Conservation (phyloP, 2,888 invertebrate genomes). For the Diploptera punctata region DNA sequence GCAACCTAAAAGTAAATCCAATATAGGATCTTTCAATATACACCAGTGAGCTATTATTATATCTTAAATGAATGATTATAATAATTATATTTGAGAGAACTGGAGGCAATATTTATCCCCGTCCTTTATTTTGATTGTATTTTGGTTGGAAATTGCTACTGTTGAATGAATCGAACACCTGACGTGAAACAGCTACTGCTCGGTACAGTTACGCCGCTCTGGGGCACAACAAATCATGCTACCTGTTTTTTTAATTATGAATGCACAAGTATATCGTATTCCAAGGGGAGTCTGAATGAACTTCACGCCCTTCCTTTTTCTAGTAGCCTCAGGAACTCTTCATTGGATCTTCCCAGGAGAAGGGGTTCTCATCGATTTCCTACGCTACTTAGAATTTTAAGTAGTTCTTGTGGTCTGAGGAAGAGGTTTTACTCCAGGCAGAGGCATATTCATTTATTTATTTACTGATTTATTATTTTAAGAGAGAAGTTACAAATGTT, state of each 20-base stretch:
- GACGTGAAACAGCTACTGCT: not conserved
- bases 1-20: too few relatives aligned
- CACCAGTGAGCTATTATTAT: too few relatives aligned
- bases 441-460: too few relatives aligned
- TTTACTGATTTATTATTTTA: too few relatives aligned
- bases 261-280: conserved; percentile 4
- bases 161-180: not conserved
- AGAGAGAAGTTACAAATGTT: too few relatives aligned
- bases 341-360: not conserved
- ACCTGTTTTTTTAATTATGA: conserved; percentile 16
- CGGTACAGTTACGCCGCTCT: not conserved
- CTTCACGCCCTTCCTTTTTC: not conserved
- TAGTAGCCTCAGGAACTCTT: conserved; percentile 3
- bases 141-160: not conserved
- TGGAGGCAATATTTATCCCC: too few relatives aligned
- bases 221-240: not conserved
- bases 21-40: too few relatives aligned
- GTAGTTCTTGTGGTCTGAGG: not conserved
- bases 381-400: not conserved
- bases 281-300: conserved; percentile 1
- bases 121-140: too few relatives aligned
- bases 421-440: too few relatives aligned
- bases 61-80: too few relatives aligned
- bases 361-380: not conserved
- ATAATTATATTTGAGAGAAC: too few relatives aligned